Evolutionary conservation across 2,888 invertebrate genomes (phyloP).

Genomic region (Arctia plantaginis): DNA sequence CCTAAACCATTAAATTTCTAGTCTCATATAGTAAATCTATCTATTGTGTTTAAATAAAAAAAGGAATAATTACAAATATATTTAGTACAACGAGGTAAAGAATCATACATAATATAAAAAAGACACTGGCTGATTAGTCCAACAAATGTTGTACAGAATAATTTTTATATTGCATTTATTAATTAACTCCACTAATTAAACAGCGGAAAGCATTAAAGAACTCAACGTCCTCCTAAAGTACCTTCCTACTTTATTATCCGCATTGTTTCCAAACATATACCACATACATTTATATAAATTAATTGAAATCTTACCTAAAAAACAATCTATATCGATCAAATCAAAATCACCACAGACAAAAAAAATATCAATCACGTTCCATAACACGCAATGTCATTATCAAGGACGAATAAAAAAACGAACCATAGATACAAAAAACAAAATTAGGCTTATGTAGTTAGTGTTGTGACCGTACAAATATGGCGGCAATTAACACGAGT

Average conservation of each 20-base stretch:
- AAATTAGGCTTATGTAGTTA: constrained; percentile 35
- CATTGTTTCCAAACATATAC: constrained; percentile 6
- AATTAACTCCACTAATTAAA: constrained; percentile 12
- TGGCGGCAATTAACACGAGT: constrained; percentile 25
- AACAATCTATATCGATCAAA: constrained; percentile 14
- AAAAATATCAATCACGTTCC: constrained; percentile 50
- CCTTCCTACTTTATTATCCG: constrained; percentile 26
- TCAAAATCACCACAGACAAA: constrained; percentile 27
- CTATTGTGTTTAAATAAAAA: too few species aligned
- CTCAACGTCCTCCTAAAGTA: constrained; percentile 5
- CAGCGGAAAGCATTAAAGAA: constrained; percentile 10
- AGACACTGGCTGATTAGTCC: too few species aligned
- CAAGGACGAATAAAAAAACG: constrained; percentile 47
- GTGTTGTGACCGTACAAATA: constrained; percentile 24
- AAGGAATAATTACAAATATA: too few species aligned
- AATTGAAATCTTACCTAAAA: constrained; percentile 19
- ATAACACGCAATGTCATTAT: constrained; percentile 47
- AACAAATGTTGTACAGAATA: neutral
- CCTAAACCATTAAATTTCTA: neutral
- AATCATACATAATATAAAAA: neutral
- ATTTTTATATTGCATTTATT: neutral
- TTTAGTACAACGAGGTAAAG: neutral
- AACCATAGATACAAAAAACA: constrained; percentile 36
- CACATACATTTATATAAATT: constrained; percentile 5
- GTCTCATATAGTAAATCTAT: neutral